Conservation (phyloP, 92 coral and sea anemone genomes). For the Paramuricea clavata region DNA sequence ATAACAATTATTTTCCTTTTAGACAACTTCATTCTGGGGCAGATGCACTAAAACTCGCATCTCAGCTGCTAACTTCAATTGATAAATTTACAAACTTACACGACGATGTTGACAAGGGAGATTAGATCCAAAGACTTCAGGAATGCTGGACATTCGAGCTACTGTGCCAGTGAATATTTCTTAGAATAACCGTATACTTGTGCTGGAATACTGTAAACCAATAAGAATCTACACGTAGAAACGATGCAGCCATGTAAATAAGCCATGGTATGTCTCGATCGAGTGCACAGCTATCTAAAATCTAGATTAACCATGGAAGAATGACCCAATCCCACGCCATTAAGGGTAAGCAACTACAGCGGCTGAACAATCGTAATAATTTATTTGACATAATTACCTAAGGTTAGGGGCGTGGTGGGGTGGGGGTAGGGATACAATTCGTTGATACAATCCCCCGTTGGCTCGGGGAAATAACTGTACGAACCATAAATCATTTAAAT, state of each 20-base stretch:
- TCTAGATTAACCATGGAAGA: background rate
- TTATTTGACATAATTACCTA: no score
- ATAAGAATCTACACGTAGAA: background rate
- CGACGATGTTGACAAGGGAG: constrained; percentile 24
- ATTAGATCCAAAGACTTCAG: background rate
- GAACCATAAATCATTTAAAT: no score
- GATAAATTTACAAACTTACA: constrained; percentile 88
- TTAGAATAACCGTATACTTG: background rate
- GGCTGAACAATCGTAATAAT: no score
- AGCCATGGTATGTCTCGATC: background rate
- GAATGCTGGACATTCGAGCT: background rate
- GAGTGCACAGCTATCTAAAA: background rate
- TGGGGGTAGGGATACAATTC: no score
- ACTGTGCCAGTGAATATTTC: background rate
- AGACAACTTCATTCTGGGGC: constrained; percentile 92
- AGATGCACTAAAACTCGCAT: constrained; percentile 84
- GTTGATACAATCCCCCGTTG: no score
- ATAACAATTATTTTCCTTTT: background rate
- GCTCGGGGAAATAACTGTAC: no score
- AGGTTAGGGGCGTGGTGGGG: no score
- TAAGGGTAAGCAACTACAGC: background rate
- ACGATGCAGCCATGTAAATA: background rate
- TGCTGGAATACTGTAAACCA: background rate
- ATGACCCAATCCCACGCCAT: background rate
- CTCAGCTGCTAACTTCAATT: constrained; percentile 87